Base-by-base conservation (phyloP, 2,113 vertebrate species). In the Heterochromis multidens region DNA sequence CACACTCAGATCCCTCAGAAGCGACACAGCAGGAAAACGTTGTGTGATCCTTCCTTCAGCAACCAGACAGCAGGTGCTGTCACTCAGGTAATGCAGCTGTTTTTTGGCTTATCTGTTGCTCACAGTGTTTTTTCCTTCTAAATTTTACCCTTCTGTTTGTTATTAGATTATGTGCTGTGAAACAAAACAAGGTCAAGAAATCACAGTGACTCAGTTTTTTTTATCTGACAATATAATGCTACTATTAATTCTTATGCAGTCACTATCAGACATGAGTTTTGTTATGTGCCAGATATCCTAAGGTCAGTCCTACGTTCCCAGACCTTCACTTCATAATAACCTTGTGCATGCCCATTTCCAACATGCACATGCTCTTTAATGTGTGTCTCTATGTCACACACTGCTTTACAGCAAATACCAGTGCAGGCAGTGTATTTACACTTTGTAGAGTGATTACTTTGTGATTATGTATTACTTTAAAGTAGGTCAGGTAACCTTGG, bases 31-130 rank as follows among this genome's bases (percentile, higher is more conserved):
- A 72, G 12, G 0, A 91, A 77, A 83, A 91, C 27, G 72, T 84
- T 90, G 49, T 95, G 90, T 60, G 83, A 91, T 62, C 84, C 89
- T 23, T 31, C 79, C 46, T 59, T 85, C 61, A 83, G 29, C 80
- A 85, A 92, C 76, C 88, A 90, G 43, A 56, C 83, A 54, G 70
- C 65, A 74, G 80, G 77, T 49, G 82, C 61, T 40, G 7, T 67
- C 60, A 54, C 17, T 21, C 79, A 88, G 91, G 91, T 94, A 91
- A 87, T 13, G 35, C 40, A 62, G 60, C 21, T 52, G 3, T 76
- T 54, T 56, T 31, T 31, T 59, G 23, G 3, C 11, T 35, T 74
- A 62, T 46, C 17, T 79, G 33, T 70, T 43, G 19, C 31, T 74
- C 29, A 23, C 46, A n/a, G 1, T 7, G 11, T 1, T 49, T 52